These are phyloP conservation scores for Ophioninae sp. DNA, from an alignment of 2,888 invertebrate species.

Conservation along the genomic window DNA sequence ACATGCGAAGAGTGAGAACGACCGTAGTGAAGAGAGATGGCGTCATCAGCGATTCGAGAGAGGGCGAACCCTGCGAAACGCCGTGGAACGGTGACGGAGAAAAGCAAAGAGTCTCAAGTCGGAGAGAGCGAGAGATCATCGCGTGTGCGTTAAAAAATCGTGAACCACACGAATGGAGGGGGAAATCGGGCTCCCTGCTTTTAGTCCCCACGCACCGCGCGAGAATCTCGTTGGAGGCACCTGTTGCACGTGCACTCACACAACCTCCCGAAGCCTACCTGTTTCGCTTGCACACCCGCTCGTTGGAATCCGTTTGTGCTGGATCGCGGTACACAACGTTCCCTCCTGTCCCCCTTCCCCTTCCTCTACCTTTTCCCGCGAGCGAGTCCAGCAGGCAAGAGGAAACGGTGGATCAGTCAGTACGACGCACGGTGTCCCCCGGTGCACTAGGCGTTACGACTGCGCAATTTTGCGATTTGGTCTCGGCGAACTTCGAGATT, in stretches of 20 bases:
- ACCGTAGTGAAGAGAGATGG: not conserved
- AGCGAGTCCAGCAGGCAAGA: conserved; percentile 13
- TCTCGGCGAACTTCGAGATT: conserved; percentile 27
- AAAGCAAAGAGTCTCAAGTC: not conserved
- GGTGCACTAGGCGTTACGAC: conserved; percentile 58
- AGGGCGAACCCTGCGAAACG: not conserved
- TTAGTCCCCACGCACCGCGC: conserved; percentile 18
- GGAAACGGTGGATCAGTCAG: conserved; percentile 60
- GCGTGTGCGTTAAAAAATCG: not conserved
- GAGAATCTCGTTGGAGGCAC: conserved; percentile 72
- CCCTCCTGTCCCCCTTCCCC: not conserved
- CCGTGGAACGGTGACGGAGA: not conserved
- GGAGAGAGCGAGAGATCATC: not conserved
- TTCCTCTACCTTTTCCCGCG: not conserved
- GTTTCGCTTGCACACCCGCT: conserved; percentile 71
- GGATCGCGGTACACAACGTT: conserved; percentile 7
- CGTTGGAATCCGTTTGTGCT: conserved; percentile 55
- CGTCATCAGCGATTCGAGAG: not conserved
- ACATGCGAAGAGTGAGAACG: not conserved
- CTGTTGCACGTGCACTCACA: conserved; percentile 72
- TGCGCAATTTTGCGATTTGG: conserved; percentile 51
- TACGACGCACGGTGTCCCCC: conserved; percentile 72
- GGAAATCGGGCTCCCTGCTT: conserved; percentile 3
- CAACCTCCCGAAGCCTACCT: conserved; percentile 70
- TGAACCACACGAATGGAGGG: not conserved